Base-by-base conservation (phyloP, 1,140 invertebrate genomes). In the Drosophila obscura region DNA sequence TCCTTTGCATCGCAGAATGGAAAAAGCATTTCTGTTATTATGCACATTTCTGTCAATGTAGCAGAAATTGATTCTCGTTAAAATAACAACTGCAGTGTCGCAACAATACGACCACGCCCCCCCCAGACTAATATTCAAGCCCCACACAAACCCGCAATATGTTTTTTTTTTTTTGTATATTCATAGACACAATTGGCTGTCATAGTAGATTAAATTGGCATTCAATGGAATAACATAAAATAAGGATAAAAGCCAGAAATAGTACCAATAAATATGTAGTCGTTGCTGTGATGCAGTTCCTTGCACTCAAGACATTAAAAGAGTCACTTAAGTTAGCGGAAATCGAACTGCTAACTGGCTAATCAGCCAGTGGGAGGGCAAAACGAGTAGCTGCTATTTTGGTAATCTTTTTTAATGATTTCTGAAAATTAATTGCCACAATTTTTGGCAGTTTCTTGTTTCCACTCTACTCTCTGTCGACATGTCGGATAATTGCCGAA, bases 51-150 rank as follows among this genome's bases (percentile, higher is more conserved):
- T 87, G 83, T 87, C 79, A 82, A 87, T 76, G 73, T 65, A 62
- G 83, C 82, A 88, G 63, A 88, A 85, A 88, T 87, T 65, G 83
- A 65, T 67, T 74, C 78, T 79, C 75, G 85, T 88, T 82, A 87
- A 87, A 87, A 68, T 76, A 88, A 75, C 45, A 63, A 66, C 67
- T 87, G 77, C 74, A 78, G 31, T 11, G 26, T 2, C 8, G 22
- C 19, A 65, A 55, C 48, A 46, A 76, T 31, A 13, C 19, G 60
- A 31, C 61, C 59, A 80, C 77, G 77, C 81, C 80, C 59, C 41
- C 26, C n/a, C 43, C 31, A 59, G 16, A 13, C 6, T 31, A 60
- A 66, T 41, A 41, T 4, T 9, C n/a, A 16, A 41, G 51, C 13
- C 11, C 11, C 6, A 41, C n/a, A 39, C 35, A 13, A 22, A 24